Evolutionary conservation across 2,113 vertebrate genomes (phyloP), one percentile per base, ranked within the genome.

Genomic region (Dipodomys merriami): DNA sequence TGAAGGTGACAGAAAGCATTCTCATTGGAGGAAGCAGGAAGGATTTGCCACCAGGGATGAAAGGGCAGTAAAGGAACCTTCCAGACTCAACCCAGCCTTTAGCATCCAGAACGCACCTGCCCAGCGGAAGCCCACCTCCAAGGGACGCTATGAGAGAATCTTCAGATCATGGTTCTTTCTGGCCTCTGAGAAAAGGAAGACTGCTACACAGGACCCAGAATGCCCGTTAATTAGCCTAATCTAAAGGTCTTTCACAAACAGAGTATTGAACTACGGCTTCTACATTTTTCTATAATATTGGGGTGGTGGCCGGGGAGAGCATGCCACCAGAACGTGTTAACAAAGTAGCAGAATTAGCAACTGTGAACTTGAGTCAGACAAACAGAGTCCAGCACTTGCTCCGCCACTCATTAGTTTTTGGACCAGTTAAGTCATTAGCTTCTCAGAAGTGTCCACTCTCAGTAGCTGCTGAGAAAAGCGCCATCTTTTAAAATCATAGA

Each of bases 381-480:
- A 68, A 27, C 72, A 3, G 11, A 77, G 27, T 69, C 30, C 68
- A 87, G 44, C 15, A 57, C 64, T 93, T 77, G 12, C 46, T 88
- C 44, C 53, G 11, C 8, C 30, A 53, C 68, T 92, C 77, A 87
- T 85, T 94, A 78, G 79, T 33, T 92, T 95, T 93, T 82, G 62
- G 86, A 84, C 78, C 77, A 35, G 60, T 16, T 74, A 67, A 72
- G 68, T 39, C 15, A 9, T 44, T 62, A 23, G n/a, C 44, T 92
- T 92, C 78, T 71, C 57, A 95, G 27, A 95, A 72, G 44, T 95
- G 88, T 91, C 25, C 13, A 83, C 83, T 92, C 35, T 44, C 57
- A 27, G 19, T 62, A 20, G 82, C 81, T 84, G 46, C 53, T 77
- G 15, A 87, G n/a, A 71, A 84, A 49, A 82, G 27, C 23, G 44